Percentiles rank a stretch among this genome's conserved stretches.
phyloP scores from a whole-genome alignment of 2,888 invertebrate genomes.

The Empis stercorea region DNA sequence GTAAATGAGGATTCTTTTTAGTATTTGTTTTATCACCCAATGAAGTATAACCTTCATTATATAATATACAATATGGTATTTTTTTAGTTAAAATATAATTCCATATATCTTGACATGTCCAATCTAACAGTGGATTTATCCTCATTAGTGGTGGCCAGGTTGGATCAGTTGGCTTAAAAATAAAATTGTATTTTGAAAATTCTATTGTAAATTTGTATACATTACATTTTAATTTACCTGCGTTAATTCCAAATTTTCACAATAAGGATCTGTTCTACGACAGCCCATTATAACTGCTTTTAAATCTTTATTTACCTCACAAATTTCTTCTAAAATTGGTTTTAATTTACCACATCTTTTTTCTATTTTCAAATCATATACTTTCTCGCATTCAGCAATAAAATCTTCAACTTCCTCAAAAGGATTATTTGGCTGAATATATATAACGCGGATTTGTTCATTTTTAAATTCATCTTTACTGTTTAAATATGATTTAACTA shows the following conservation, averaged over 20 bases:
- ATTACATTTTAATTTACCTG: conserved; percentile 41
- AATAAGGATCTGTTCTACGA: conserved; percentile 74
- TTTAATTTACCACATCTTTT: conserved; percentile 59
- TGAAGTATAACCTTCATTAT: conserved; percentile 85
- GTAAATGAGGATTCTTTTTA: conserved; percentile 59
- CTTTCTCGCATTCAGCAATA: conserved; percentile 52
- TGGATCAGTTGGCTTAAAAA: conserved; percentile 60
- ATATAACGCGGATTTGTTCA: conserved; percentile 45
- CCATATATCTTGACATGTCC: conserved; percentile 90
- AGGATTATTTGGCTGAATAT: conserved; percentile 65
- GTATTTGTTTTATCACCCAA: conserved; percentile 74
- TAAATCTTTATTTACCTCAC: conserved; percentile 44
- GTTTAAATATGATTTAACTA: conserved; percentile 34
- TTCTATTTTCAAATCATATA: conserved; percentile 61
- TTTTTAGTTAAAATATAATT: conserved; percentile 61
- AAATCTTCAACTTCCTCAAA: conserved; percentile 82
- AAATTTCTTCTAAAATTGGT: conserved; percentile 49
- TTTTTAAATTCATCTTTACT: conserved; percentile 30
- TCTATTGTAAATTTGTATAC: background rate
- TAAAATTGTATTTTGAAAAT: no score
- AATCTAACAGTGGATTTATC: conserved; percentile 81
- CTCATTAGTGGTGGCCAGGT: conserved; percentile 86
- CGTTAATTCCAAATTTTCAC: conserved; percentile 51
- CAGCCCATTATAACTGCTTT: conserved; percentile 89
- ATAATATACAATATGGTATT: conserved; percentile 83